Percentiles rank a stretch among this genome's conserved stretches.
phyloP scores from a whole-genome alignment of 2,113 vertebrate species.

The Tapirus terrestris region DNA sequence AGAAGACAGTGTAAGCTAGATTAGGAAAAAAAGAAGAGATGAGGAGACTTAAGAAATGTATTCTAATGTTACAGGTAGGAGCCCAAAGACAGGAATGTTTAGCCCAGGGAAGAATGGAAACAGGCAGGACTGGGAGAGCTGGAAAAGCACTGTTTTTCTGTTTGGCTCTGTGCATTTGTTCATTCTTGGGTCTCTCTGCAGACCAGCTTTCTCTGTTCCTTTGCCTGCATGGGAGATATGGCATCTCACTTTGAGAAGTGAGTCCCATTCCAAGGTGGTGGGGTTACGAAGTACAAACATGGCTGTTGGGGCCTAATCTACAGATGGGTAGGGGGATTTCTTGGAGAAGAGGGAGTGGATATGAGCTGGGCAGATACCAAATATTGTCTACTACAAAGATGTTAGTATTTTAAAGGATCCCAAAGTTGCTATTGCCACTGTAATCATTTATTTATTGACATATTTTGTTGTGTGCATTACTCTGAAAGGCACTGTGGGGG shows the following conservation, averaged over 20 bases:
- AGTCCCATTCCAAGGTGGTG: not conserved
- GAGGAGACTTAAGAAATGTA: not conserved
- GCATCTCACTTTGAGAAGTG: not conserved
- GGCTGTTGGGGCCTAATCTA: not conserved
- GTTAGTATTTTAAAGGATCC: slow-evolving; percentile 1
- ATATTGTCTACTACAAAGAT: not conserved
- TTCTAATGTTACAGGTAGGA: not conserved
- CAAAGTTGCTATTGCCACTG: not conserved
- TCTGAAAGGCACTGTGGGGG: not conserved
- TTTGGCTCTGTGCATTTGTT: not conserved
- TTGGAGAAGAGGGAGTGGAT: not conserved
- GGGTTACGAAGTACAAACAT: not conserved
- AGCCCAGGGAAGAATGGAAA: not conserved
- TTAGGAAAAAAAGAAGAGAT: not conserved
- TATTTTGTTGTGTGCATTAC: not conserved
- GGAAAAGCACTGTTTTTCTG: not conserved
- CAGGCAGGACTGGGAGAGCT: not conserved
- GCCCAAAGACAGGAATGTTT: not conserved
- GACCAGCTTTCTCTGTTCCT: not conserved
- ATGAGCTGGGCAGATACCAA: not conserved
- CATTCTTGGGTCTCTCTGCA: not conserved
- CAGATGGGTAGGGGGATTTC: not conserved
- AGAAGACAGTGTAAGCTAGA: not conserved
- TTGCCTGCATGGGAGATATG: not conserved
- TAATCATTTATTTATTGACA: not conserved